phyloP scores from a whole-genome alignment of 2,797 vertebrate genomes.

The Rhinophrynus dorsalis region DNA sequence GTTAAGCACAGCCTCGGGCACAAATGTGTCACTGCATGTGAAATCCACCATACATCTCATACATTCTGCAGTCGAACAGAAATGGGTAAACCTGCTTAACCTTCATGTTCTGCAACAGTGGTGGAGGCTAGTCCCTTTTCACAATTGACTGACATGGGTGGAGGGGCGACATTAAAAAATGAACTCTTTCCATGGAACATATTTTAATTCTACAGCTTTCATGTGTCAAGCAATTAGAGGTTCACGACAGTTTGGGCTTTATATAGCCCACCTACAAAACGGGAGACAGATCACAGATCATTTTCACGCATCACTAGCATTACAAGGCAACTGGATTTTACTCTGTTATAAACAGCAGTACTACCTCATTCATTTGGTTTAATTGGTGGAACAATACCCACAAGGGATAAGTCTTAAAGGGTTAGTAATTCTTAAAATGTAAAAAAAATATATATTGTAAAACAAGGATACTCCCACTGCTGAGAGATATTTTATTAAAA shows the following conservation, averaged over 20 bases:
- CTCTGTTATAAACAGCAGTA: too few relatives aligned
- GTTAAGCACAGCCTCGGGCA: constrained; percentile 95
- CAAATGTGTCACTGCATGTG: constrained; percentile 77
- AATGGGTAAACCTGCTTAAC: constrained; percentile 40
- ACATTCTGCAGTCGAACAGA: constrained; percentile 66
- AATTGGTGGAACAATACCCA: too few relatives aligned
- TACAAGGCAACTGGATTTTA: too few relatives aligned
- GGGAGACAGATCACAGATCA: background rate
- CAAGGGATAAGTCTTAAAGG: too few relatives aligned
- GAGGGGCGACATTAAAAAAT: constrained; percentile 16
- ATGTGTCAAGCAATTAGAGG: background rate
- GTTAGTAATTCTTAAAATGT: too few relatives aligned
- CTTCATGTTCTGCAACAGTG: background rate
- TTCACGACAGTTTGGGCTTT: background rate
- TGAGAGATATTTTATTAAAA: too few relatives aligned
- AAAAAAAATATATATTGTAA: too few relatives aligned
- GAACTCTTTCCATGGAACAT: background rate
- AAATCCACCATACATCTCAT: constrained; percentile 72
- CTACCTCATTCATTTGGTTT: too few relatives aligned
- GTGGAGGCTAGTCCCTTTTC: background rate
- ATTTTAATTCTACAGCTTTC: background rate
- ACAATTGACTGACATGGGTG: constrained; percentile 5
- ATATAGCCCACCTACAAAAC: background rate
- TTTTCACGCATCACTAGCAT: too few relatives aligned
- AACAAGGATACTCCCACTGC: too few relatives aligned